Evolutionary conservation across 2,797 vertebrate genomes (phyloP).

Genomic region (Gobio occitaniae): DNA sequence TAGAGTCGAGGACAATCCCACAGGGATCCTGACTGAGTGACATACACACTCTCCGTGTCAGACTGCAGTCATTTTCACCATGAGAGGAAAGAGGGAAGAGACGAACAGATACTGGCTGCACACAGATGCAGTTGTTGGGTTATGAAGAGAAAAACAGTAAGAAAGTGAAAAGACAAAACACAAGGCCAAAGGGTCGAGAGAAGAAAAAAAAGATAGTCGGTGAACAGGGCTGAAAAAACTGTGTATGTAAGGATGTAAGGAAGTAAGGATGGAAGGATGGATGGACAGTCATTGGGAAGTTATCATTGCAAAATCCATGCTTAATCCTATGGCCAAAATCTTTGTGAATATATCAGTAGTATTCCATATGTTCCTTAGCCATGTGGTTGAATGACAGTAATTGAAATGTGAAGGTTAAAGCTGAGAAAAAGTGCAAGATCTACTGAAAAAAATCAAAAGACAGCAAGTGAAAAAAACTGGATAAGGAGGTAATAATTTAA

Average conservation of each 20-base stretch:
- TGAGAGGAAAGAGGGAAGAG: neutral
- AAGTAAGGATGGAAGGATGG: too few relatives aligned
- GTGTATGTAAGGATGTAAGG: too few relatives aligned
- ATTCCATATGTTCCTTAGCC: neutral
- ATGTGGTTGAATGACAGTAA: neutral
- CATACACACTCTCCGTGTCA: conserved; percentile 23
- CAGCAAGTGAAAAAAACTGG: neutral
- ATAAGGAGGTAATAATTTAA: conserved; percentile 24
- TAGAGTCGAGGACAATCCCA: conserved; percentile 33
- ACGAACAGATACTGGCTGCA: neutral
- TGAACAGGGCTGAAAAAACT: neutral
- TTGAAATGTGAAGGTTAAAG: neutral
- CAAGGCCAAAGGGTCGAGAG: neutral
- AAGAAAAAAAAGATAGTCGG: neutral
- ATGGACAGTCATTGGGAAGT: too few relatives aligned
- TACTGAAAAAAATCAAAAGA: neutral
- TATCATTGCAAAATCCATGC: neutral
- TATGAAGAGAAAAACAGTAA: conserved; percentile 7
- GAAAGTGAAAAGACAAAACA: conserved; percentile 1
- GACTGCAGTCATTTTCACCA: conserved; percentile 24
- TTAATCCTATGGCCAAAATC: neutral
- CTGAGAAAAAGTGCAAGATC: conserved; percentile 12
- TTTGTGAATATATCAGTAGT: neutral
- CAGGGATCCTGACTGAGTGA: conserved; percentile 17
- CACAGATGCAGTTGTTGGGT: conserved; percentile 19